A percentile compares a stretch with the other conserved stretches of the same genome.
Conservation (phyloP, 92 coral and sea anemone species). For the Heteractis magnifica region DNA sequence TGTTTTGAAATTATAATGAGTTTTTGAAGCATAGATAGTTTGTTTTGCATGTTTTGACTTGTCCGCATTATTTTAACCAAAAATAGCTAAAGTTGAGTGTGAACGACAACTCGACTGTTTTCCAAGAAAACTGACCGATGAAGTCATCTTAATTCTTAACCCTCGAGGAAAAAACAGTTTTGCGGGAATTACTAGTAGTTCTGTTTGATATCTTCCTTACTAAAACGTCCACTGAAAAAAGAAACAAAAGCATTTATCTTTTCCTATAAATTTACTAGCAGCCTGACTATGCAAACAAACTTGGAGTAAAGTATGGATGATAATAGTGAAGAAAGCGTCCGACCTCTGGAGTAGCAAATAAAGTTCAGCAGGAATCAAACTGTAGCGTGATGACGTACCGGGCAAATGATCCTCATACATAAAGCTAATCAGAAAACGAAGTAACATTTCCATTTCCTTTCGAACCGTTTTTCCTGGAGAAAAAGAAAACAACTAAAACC, state of each 20-base stretch:
- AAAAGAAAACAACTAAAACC: not conserved
- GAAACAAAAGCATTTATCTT: not conserved
- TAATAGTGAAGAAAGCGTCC: not conserved
- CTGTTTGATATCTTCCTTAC: not conserved
- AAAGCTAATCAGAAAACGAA: constrained; percentile 4
- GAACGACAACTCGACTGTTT: not conserved
- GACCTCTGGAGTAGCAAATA: constrained; percentile 22
- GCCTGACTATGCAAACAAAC: not conserved
- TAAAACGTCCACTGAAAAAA: not conserved
- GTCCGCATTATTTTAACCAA: not conserved
- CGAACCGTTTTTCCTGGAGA: not conserved
- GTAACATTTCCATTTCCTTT: not conserved
- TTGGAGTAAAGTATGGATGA: not conserved
- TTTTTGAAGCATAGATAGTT: constrained; percentile 8
- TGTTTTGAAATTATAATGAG: constrained; percentile 2
- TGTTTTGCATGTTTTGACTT: constrained; percentile 17
- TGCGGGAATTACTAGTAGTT: not conserved
- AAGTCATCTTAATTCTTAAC: not conserved
- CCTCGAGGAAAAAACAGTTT: not conserved
- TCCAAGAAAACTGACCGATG: not conserved
- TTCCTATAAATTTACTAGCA: not conserved
- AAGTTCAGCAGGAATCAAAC: constrained; percentile 2
- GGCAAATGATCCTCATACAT: constrained; percentile 5
- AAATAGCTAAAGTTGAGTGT: not conserved
- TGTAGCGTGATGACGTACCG: constrained; percentile 29